Conservation (phyloP, 2,888 invertebrate species). For the Sialis lutaria region DNA sequence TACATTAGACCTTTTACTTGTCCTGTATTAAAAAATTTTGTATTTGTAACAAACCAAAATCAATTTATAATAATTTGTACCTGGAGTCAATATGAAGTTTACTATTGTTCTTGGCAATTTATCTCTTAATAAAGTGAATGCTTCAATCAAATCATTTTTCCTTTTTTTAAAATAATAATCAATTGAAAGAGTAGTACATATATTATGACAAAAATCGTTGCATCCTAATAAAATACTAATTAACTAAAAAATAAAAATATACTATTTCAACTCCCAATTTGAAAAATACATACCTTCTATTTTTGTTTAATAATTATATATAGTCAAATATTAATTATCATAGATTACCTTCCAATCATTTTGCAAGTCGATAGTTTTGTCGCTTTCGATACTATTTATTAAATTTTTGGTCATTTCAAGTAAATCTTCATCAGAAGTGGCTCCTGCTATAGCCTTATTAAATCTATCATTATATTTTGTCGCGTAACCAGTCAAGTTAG, state of each 20-base stretch:
- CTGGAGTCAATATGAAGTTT: constrained; percentile 21
- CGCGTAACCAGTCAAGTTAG: constrained; percentile 41
- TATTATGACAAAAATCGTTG: constrained; percentile 41
- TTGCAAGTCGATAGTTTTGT: constrained; percentile 32
- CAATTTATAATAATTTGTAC: background rate
- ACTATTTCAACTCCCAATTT: no score
- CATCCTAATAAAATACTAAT: constrained; percentile 38
- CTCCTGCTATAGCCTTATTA: constrained; percentile 41
- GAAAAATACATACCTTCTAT: no score
- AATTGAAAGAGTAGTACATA: constrained; percentile 29
- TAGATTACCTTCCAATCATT: constrained; percentile 39
- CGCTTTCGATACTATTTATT: constrained; percentile 30
- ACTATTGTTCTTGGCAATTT: constrained; percentile 41
- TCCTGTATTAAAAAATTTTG: no score
- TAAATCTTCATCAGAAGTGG: constrained; percentile 36
- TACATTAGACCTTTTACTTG: no score
- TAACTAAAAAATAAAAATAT: constrained; percentile 22
- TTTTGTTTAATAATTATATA: no score
- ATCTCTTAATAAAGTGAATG: constrained; percentile 31
- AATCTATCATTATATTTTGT: constrained; percentile 25
- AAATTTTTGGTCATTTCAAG: constrained; percentile 36
- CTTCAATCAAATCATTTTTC: constrained; percentile 27
- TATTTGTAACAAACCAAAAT: no score
- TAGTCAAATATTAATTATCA: background rate
- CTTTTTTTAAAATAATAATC: constrained; percentile 27